Evolutionary conservation across 2,113 vertebrate genomes (phyloP).

Genomic region (Perca fluviatilis): DNA sequence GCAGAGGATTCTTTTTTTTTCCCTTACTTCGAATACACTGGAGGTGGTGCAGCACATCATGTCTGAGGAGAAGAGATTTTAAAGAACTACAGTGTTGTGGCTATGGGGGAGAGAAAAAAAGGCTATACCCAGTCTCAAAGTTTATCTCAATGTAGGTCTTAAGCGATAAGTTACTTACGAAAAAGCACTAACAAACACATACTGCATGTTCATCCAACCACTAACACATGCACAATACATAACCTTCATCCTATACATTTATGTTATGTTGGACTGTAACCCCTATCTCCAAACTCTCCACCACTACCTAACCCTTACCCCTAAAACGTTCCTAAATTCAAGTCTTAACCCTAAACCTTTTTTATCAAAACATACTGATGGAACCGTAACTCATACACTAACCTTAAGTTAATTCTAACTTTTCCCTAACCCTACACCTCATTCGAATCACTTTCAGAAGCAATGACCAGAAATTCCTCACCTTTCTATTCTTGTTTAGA

Average conservation of each 20-base stretch:
- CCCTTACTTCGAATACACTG: conserved; percentile 31
- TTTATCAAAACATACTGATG: background rate
- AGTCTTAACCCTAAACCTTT: background rate
- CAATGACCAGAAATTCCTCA: conserved; percentile 13
- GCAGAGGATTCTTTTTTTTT: conserved; percentile 18
- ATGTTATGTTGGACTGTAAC: background rate
- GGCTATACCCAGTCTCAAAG: background rate
- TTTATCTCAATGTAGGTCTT: conserved; percentile 20
- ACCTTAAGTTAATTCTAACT: background rate
- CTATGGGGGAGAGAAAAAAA: conserved; percentile 2
- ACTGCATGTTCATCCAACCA: background rate
- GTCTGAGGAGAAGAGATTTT: conserved; percentile 40
- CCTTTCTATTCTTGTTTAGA: conserved; percentile 34
- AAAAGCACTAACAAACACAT: background rate
- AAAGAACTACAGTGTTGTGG: conserved; percentile 26
- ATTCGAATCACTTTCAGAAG: conserved; percentile 21
- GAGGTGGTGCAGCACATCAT: conserved; percentile 62
- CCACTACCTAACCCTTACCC: background rate
- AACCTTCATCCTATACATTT: background rate
- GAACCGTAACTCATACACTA: background rate
- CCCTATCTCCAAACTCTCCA: background rate
- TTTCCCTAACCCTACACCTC: background rate
- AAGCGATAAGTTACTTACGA: background rate
- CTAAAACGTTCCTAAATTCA: background rate
- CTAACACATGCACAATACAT: too few species aligned